phyloP scores from a whole-genome alignment of 2,113 vertebrate genomes.

The Columba livia region DNA sequence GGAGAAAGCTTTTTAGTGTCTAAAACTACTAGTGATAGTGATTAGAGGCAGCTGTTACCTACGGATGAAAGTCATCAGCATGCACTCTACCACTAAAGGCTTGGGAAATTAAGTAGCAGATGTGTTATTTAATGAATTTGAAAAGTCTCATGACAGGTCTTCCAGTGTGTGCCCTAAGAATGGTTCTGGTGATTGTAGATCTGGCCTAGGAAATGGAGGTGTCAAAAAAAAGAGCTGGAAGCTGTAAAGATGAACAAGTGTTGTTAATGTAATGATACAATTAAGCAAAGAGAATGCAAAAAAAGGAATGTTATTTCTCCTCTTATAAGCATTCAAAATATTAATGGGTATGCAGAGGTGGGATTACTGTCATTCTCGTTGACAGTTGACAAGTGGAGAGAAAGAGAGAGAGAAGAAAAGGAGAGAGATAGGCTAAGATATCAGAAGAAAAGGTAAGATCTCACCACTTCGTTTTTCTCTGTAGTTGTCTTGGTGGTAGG shows the following conservation, averaged over 20 bases:
- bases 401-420: no score
- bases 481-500: no score
- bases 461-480: no score
- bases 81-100: not conserved
- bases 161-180: not conserved
- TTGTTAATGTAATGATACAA: not conserved
- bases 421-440: no score
- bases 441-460: no score
- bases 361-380: not conserved
- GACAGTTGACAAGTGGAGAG: not conserved
- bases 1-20: not conserved
- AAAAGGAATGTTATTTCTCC: fast-evolving
- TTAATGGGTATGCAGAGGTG: not conserved
- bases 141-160: not conserved
- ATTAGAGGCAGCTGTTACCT: not conserved
- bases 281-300: not conserved
- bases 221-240: not conserved
- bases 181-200: not conserved
- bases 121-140: not conserved
- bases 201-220: not conserved
- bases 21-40: not conserved
- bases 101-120: not conserved
- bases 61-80: not conserved
- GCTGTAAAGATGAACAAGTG: not conserved
- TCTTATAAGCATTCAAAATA: not conserved